These are phyloP conservation scores for Pongo pygmaeus DNA, from an alignment of 2,113 vertebrate genomes.

Conservation along the genomic window DNA sequence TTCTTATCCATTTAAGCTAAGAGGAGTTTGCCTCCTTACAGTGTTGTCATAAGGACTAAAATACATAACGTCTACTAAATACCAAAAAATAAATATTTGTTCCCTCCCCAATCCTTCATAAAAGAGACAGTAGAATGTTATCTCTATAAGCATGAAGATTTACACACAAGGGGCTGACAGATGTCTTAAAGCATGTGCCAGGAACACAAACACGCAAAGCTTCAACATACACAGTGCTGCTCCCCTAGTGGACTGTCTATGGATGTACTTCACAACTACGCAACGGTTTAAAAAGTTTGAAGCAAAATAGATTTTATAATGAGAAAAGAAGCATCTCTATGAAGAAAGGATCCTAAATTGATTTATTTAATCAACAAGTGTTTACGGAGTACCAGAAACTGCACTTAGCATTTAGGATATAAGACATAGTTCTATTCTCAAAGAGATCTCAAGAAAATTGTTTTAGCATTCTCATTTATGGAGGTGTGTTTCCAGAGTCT, in stretches of 20 bases:
- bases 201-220: neutral
- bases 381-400: neutral
- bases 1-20: neutral
- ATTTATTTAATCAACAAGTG: neutral
- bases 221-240: neutral
- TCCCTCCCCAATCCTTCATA: neutral
- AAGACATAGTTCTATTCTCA: neutral
- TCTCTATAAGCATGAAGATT: neutral
- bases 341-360: neutral
- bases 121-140: neutral
- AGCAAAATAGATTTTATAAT: neutral
- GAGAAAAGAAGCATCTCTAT: neutral
- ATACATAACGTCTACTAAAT: neutral
- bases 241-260: neutral
- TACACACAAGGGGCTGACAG: neutral
- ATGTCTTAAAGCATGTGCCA: neutral
- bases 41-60: neutral
- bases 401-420: neutral
- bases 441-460: constrained; percentile 16
- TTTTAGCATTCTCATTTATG: neutral
- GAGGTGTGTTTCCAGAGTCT: neutral
- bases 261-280: neutral
- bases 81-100: neutral
- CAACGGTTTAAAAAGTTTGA: neutral
- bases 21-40: neutral